Conservation (phyloP, 2,797 vertebrate species). For the Enteromius thamalakanensis region DNA sequence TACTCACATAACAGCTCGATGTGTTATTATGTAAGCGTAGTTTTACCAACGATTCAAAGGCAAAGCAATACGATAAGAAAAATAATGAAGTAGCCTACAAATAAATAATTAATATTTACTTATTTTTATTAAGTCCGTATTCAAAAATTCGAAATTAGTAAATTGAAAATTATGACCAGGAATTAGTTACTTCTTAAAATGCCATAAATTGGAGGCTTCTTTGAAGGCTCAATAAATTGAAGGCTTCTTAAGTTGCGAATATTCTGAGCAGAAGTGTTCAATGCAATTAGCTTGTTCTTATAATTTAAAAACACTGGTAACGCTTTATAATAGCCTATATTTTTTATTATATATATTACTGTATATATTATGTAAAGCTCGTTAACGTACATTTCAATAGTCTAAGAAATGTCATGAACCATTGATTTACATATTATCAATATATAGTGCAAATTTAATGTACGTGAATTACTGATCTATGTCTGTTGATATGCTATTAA, state of each 20-base stretch:
- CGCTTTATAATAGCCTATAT: background rate
- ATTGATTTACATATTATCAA: background rate
- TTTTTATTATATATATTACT: background rate
- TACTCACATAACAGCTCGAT: conserved; percentile 4
- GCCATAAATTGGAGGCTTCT: background rate
- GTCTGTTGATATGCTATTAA: background rate
- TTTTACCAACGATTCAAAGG: background rate
- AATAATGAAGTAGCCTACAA: background rate
- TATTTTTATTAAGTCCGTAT: background rate
- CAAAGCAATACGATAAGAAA: background rate
- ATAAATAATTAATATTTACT: background rate
- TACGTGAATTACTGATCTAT: background rate
- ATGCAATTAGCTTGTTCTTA: background rate
- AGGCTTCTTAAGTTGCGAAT: background rate
- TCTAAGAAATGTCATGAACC: background rate
- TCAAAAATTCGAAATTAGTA: background rate
- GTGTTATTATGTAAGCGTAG: conserved; percentile 14
- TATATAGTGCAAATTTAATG: background rate
- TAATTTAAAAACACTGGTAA: background rate
- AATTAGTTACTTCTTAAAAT: background rate
- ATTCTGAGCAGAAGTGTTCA: background rate
- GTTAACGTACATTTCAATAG: background rate
- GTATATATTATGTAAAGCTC: background rate
- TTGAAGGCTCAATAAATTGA: background rate
- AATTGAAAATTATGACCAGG: background rate